Conservation (phyloP, 2,797 vertebrate species). For the Mus caroli region DNA sequence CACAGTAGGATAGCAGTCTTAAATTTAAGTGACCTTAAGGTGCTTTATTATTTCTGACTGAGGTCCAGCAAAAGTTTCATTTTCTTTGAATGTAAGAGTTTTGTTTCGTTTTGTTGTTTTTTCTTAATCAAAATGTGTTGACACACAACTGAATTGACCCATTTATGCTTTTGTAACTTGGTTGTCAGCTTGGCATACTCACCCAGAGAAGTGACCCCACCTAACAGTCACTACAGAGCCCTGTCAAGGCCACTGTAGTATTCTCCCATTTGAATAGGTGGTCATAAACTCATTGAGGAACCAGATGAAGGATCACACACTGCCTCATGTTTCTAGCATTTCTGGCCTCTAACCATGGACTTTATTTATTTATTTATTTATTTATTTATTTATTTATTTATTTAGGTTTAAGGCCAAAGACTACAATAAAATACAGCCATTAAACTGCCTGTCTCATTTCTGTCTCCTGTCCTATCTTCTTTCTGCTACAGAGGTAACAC, state of each 20-base stretch:
- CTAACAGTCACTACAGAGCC: neutral
- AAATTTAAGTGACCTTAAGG: neutral
- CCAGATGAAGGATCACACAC: neutral
- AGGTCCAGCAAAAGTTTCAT: neutral
- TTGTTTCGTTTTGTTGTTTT: neutral
- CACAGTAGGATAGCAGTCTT: neutral
- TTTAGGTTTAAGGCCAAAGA: neutral
- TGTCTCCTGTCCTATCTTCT: neutral
- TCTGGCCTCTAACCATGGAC: neutral
- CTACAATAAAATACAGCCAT: neutral
- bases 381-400: too few species aligned
- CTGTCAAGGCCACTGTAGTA: neutral
- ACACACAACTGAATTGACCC: too few species aligned
- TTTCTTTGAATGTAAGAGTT: neutral
- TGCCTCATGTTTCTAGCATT: neutral
- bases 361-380: neutral
- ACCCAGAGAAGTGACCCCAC: too few species aligned
- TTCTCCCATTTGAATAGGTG: neutral
- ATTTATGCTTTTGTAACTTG: neutral
- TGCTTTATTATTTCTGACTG: neutral
- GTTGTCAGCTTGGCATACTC: neutral
- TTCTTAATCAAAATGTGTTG: neutral
- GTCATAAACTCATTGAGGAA: neutral
- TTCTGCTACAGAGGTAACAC: too few species aligned
- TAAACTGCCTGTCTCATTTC: neutral